A percentile compares a stretch with the other conserved stretches of the same genome.
Evolutionary conservation across 2,888 invertebrate genomes (phyloP).

Genomic region (Apodemia hepburni): DNA sequence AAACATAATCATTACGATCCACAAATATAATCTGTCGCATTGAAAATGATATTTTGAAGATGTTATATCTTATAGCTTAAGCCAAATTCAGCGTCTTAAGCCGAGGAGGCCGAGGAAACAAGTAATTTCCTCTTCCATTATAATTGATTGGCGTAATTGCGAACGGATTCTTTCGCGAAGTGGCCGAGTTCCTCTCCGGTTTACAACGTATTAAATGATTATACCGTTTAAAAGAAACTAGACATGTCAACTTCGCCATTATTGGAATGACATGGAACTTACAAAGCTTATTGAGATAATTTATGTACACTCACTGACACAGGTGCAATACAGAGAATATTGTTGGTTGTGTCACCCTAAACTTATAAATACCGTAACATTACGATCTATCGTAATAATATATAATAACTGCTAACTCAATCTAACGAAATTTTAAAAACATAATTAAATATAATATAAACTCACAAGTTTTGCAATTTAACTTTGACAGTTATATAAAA

Average conservation of each 20-base stretch:
- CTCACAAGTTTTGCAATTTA: too few species aligned
- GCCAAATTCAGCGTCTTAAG: conserved; percentile 37
- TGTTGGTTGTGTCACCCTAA: too few species aligned
- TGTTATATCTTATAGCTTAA: conserved; percentile 6
- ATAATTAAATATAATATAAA: too few species aligned
- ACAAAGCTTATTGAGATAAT: conserved; percentile 12
- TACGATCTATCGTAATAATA: too few species aligned
- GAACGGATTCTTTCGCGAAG: conserved; percentile 65
- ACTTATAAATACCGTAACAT: too few species aligned
- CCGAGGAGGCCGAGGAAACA: conserved; percentile 62
- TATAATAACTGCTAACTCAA: too few species aligned
- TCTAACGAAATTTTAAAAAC: too few species aligned
- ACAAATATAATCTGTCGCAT: too few species aligned
- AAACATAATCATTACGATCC: too few species aligned
- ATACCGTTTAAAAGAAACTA: conserved; percentile 15
- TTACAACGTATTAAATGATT: conserved; percentile 24
- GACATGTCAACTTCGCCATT: conserved; percentile 13
- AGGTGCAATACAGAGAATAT: neutral
- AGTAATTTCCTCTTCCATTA: conserved; percentile 74
- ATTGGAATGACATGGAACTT: conserved; percentile 13
- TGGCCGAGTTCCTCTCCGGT: conserved; percentile 33
- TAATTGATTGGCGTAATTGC: conserved; percentile 77
- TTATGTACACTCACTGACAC: neutral
- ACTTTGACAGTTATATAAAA: too few species aligned
- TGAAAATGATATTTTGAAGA: too few species aligned